phyloP scores from a whole-genome alignment of 2,113 vertebrate genomes.

The Hypocryptadius cinnamomeus region DNA sequence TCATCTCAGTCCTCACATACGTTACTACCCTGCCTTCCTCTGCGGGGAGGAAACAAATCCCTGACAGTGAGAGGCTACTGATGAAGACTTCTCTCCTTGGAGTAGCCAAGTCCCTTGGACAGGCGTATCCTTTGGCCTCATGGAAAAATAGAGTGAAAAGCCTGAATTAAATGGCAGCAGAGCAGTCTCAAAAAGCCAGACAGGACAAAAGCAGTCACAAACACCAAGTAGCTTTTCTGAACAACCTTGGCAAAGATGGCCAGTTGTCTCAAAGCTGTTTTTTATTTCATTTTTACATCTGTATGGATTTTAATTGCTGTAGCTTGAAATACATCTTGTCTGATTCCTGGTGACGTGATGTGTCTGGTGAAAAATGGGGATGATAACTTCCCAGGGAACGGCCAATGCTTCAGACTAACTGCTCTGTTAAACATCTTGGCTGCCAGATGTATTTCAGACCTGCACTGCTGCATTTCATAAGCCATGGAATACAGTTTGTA shows the following conservation, averaged over 20 bases:
- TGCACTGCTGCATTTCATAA: conserved; percentile 60
- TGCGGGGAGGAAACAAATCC: background rate
- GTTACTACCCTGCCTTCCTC: background rate
- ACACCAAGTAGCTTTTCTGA: background rate
- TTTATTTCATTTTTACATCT: background rate
- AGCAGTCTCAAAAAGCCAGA: background rate
- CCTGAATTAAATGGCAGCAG: background rate
- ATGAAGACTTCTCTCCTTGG: background rate
- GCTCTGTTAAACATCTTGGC: conserved; percentile 4
- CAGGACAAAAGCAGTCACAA: background rate
- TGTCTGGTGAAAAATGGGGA: conserved; percentile 29
- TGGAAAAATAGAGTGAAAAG: background rate
- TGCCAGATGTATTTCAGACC: conserved; percentile 55
- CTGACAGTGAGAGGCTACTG: background rate
- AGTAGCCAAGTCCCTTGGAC: background rate
- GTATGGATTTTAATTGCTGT: conserved; percentile 27
- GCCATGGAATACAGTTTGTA: conserved; percentile 64
- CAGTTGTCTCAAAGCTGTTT: background rate
- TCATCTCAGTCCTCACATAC: background rate
- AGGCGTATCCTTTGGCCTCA: background rate
- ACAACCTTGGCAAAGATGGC: background rate
- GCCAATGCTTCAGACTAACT: conserved; percentile 33
- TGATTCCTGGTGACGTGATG: background rate
- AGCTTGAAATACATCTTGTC: background rate
- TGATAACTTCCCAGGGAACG: background rate